A percentile compares a stretch with the other conserved stretches of the same genome.
Conservation (phyloP, 2,888 invertebrate species). For the Drosophila rellima region DNA sequence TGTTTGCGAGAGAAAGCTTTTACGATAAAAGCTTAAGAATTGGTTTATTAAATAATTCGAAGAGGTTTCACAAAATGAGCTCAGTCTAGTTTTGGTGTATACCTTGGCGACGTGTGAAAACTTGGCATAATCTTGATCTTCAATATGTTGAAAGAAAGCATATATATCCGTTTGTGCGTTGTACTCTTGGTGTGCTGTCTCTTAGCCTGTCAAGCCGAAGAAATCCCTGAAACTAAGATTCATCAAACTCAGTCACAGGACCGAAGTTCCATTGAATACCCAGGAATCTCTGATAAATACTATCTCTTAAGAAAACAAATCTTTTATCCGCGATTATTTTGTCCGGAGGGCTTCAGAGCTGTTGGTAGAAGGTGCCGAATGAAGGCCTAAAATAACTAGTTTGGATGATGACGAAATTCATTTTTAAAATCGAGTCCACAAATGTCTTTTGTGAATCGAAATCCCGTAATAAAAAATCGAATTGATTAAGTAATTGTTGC, state of each 20-base stretch:
- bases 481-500: neutral
- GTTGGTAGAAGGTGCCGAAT: slow-evolving; percentile 39
- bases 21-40: slow-evolving; percentile 20
- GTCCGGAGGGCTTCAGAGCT: slow-evolving; percentile 38
- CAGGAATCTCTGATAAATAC: slow-evolving; percentile 3
- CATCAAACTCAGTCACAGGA: rapidly evolving
- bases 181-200: slow-evolving; percentile 32
- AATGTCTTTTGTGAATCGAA: neutral
- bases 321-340: slow-evolving; percentile 29
- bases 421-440: neutral
- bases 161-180: slow-evolving; percentile 9
- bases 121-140: neutral
- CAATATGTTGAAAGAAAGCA: slow-evolving; percentile 17
- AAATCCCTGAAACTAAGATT: neutral
- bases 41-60: neutral
- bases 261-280: no score
- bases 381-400: slow-evolving; percentile 32
- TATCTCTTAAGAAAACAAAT: no score
- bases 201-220: neutral
- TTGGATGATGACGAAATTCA: neutral
- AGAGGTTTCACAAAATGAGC: neutral
- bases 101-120: slow-evolving; percentile 11
- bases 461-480: neutral
- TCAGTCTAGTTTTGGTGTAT: slow-evolving; percentile 29
- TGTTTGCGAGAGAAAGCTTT: slow-evolving; percentile 2